Percentiles rank a stretch among this genome's conserved stretches.
Evolutionary conservation across 2,113 vertebrate genomes (phyloP).

Genomic region (Phyllostomus discolor): DNA sequence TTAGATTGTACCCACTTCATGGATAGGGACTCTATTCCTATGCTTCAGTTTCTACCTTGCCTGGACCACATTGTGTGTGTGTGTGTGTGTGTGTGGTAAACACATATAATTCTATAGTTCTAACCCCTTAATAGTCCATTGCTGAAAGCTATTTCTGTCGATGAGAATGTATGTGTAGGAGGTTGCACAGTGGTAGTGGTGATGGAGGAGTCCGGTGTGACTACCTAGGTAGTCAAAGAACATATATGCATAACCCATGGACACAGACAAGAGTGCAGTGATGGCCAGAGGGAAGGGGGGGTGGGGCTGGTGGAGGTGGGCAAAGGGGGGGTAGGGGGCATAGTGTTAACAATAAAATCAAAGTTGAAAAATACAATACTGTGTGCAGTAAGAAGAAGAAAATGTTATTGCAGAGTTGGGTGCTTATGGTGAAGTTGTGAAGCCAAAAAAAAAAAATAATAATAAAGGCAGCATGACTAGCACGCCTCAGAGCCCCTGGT

Average conservation of each 20-base stretch:
- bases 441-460: neutral
- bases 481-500: rapidly evolving
- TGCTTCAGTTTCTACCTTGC: neutral
- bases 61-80: neutral
- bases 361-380: neutral
- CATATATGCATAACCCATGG: too few relatives aligned
- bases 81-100: too few relatives aligned
- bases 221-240: neutral
- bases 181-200: neutral
- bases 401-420: neutral
- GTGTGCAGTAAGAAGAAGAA: neutral
- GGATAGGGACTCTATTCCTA: neutral
- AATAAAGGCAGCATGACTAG: neutral
- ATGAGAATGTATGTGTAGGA: neutral
- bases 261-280: too few relatives aligned
- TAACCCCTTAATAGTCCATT: neutral
- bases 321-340: too few relatives aligned
- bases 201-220: neutral
- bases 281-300: too few relatives aligned
- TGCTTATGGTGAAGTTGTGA: neutral
- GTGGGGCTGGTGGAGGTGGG: too few relatives aligned
- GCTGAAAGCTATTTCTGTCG: neutral
- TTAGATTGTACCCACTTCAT: neutral
- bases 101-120: neutral
- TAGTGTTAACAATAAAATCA: too few relatives aligned